phyloP scores from a whole-genome alignment of 2,113 vertebrate genomes.

The Ceratotherium simum region DNA sequence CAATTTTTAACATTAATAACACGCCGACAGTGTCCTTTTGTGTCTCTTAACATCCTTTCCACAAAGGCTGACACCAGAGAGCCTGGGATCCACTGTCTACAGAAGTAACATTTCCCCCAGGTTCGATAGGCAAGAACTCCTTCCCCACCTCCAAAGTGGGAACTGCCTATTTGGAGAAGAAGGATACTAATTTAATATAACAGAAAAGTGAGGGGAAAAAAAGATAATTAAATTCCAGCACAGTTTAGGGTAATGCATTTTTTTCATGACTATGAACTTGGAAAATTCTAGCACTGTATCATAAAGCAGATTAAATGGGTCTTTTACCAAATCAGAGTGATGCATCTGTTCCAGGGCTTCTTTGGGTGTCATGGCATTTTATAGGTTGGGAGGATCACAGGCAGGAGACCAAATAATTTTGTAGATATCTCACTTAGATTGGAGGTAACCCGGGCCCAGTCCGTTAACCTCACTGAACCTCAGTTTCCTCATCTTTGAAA shows the following conservation, averaged over 20 bases:
- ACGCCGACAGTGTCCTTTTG: constrained; percentile 83
- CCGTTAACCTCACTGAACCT: background rate
- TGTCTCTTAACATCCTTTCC: constrained; percentile 80
- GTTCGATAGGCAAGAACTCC: background rate
- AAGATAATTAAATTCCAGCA: constrained; percentile 76
- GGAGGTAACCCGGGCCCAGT: background rate
- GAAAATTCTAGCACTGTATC: constrained; percentile 60
- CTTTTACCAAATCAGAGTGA: background rate
- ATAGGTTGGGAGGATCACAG: background rate
- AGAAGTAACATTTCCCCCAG: constrained; percentile 47
- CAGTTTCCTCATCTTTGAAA: background rate
- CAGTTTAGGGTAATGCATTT: constrained; percentile 47
- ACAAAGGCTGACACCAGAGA: constrained; percentile 76
- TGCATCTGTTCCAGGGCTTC: background rate
- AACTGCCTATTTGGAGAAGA: constrained; percentile 66
- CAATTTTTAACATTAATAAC: constrained; percentile 89
- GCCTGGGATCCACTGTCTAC: constrained; percentile 18
- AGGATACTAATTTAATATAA: constrained; percentile 77
- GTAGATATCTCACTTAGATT: background rate
- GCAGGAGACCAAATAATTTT: background rate
- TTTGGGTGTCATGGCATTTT: constrained; percentile 7
- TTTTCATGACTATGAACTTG: constrained; percentile 62
- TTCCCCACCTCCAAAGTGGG: background rate
- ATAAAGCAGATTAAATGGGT: constrained; percentile 46
- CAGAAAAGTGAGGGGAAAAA: background rate